Evolutionary conservation across 2,888 invertebrate genomes (phyloP), one percentile per base, ranked within the genome.

Genomic region (Ceraclea dissimilis): DNA sequence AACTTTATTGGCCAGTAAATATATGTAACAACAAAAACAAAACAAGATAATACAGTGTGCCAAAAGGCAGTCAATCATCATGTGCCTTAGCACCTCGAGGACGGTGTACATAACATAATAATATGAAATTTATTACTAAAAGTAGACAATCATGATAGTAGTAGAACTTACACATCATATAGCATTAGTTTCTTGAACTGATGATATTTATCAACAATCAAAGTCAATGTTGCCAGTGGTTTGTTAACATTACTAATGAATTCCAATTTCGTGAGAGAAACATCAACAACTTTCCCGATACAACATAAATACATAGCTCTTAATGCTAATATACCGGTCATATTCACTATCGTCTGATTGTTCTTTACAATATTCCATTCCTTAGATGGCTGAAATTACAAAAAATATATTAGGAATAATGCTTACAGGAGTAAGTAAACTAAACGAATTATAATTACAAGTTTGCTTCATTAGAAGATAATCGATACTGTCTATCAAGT

Each of bases 181-280:
- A 61, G 54, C 61, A 61, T 57, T 2, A 61, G 17, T 33, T 57
- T 49, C 49, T 61, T 61, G 33, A 53, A 50, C 22, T 49, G 47
- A 49, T 59, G 59, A 59, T 61, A 59, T 17, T 49, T 54, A 20
- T 62, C 62, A 26, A 60, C 52, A 33, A 62, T 58, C 20, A 52
- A 39, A 2, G 57, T 56, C 34, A 62, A 49, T 49, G 34, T 52
- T 26, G 33, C 44, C 21, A 56, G 10, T 13, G 60, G 58, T n/a
- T 58, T 51, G 2, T 44, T 43, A 4, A 54, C 18, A 46, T 57
- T 54, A 19, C 51, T 51, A 26, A 48, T 21, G 18, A 62, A 47
- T 21, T 58, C 58, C 16, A 56, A 56, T 47, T 52, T 54, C 4
- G 54, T 49, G 11, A 60, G 31, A 8, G 17, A 17, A 13, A 59